These are phyloP conservation scores for Carpatolechia fugitivella DNA, from an alignment of 2,888 invertebrate species.

Conservation along the genomic window DNA sequence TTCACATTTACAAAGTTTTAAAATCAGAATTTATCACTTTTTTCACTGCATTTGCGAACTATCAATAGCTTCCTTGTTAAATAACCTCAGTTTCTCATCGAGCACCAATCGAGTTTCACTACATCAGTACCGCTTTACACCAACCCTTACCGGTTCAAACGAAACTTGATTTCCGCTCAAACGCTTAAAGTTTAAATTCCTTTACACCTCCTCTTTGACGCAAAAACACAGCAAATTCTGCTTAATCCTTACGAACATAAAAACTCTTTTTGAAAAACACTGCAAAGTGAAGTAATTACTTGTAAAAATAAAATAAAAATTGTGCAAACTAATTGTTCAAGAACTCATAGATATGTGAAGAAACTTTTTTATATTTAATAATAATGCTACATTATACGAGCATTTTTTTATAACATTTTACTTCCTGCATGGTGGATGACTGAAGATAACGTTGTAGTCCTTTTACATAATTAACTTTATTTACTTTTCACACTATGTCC, in stretches of 20 bases:
- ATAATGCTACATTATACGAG: too few relatives aligned
- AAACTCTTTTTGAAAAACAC: conserved; percentile 11
- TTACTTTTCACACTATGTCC: too few relatives aligned
- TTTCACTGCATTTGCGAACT: too few relatives aligned
- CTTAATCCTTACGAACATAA: conserved; percentile 10
- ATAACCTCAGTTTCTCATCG: neutral
- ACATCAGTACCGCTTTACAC: conserved; percentile 1
- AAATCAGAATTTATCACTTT: too few relatives aligned
- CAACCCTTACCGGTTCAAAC: conserved; percentile 1
- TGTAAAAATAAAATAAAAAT: conserved; percentile 11
- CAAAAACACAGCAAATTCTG: conserved; percentile 16
- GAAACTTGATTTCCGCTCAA: conserved; percentile 15
- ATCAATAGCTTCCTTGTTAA: neutral
- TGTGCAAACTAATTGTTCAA: neutral
- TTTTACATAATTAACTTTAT: too few relatives aligned
- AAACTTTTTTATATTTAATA: too few relatives aligned
- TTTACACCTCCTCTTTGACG: conserved; percentile 24
- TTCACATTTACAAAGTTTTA: too few relatives aligned
- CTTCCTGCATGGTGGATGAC: too few relatives aligned
- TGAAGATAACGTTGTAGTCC: too few relatives aligned
- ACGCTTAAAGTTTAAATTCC: conserved; percentile 28
- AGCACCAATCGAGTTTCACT: neutral
- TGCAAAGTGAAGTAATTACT: conserved; percentile 12
- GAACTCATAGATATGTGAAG: too few relatives aligned
- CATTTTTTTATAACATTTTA: too few relatives aligned